Base-by-base conservation (phyloP, 2,113 vertebrate species). In the Megaceryle torquata region DNA sequence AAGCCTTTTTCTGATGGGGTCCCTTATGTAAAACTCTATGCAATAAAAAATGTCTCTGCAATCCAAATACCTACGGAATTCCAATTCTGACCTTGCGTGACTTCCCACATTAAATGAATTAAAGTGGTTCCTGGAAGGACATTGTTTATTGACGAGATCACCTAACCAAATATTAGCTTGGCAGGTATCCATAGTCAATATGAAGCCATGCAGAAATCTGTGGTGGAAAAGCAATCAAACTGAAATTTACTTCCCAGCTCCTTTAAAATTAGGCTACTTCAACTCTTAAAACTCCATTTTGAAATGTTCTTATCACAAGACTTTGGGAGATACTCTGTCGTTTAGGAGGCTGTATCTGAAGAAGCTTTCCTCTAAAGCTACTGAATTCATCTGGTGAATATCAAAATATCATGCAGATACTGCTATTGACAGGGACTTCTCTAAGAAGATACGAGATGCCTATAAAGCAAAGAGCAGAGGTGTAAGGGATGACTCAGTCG, bases 101-200 rank as follows among this genome's bases (percentile, higher is more conserved):
- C 91, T 91, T 91, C 64, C 53, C 77, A 91, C 90, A 91, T 91
- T 93, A 97, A 97, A 92, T 95, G 94, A 96, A 95, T 95, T 82
- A 86, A 97, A 96, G 95, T 92, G 79, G 63, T 95, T 97, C 97
- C 91, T 93, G 92, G 91, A 97, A 96, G 94, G 88, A 91, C 81
- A 41, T 81, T 75, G 29, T 91, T 97, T 97, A 94, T 75, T 82
- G 92, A 97, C 77, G 76, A 91, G 77, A 96, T 80, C 82, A 96
- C 74, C 83, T 96, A 96, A 65, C n/a, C 80, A 79, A 82, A 78
- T 75, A 12, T 80, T 80, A 68, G 35, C 81, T 88, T 97, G 96
- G 91, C 87, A 87, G 35, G 71, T 90, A 83, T 92, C 83, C 79
- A 84, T 9, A 57, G 65, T 79, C 72, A 81, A 78, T 79, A 90